phyloP scores from a whole-genome alignment of 2,113 vertebrate genomes.

The Brienomyrus brachyistius region DNA sequence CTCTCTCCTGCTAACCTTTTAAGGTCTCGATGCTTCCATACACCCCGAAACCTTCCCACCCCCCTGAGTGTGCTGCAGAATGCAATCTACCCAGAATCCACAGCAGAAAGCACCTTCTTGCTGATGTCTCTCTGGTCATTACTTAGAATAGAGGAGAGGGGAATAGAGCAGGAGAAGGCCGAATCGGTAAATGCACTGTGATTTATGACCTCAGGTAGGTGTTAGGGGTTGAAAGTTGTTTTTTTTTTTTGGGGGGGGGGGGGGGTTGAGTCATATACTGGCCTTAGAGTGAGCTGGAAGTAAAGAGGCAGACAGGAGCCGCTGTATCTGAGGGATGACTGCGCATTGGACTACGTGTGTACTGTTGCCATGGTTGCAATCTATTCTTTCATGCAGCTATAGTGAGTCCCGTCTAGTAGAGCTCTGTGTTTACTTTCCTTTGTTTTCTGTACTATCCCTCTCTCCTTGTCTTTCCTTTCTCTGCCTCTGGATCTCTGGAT shows the following conservation, averaged over 20 bases:
- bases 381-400: not conserved
- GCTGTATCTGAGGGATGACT: not conserved
- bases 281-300: not conserved
- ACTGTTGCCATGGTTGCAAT: conserved; percentile 8
- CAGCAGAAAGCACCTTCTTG: not conserved
- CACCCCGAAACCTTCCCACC: not conserved
- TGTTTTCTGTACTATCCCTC: not conserved
- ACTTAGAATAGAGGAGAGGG: not conserved
- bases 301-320: not conserved
- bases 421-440: not conserved
- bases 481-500: not conserved
- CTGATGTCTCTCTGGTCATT: not conserved
- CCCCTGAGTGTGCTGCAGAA: not conserved
- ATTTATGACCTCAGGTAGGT: not conserved
- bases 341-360: not conserved
- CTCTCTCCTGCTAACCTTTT: not conserved
- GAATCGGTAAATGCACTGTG: not conserved
- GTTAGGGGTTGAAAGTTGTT: not conserved
- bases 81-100: not conserved
- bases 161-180: not conserved
- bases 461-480: not conserved
- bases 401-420: not conserved
- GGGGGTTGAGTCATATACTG: not conserved
- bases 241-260: not conserved
- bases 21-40: not conserved